Conservation (phyloP, 1,140 invertebrate genomes). For the Danaus melanippus region DNA sequence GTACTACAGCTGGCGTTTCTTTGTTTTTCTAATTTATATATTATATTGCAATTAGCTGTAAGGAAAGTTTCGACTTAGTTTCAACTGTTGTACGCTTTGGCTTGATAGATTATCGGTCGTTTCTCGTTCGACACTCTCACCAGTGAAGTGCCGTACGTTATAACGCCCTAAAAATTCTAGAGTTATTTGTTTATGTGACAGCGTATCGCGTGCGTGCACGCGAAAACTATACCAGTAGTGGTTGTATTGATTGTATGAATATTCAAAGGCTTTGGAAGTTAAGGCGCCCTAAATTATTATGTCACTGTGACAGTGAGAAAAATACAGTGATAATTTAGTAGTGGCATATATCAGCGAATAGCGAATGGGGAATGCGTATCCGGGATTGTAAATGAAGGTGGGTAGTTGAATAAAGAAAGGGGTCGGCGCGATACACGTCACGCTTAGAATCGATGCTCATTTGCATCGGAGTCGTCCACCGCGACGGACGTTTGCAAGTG, state of each 20-base stretch:
- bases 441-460: conserved; percentile 63
- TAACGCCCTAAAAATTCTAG: conserved; percentile 29
- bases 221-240: conserved; percentile 62
- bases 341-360: conserved; percentile 41
- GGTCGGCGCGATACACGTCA: conserved; percentile 63
- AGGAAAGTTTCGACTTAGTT: no score
- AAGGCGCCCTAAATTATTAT: conserved; percentile 74
- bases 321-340: conserved; percentile 55
- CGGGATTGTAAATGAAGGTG: conserved; percentile 63
- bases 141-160: neutral
- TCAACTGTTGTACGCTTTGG: no score
- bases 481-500: conserved; percentile 64
- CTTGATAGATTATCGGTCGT: no score
- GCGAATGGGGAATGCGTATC: conserved; percentile 55
- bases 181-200: conserved; percentile 65
- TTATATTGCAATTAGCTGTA: no score
- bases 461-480: conserved; percentile 58
- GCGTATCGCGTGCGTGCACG: conserved; percentile 65
- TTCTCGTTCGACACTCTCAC: no score
- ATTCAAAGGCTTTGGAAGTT: conserved; percentile 86
- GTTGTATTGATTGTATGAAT: conserved; percentile 70
- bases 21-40: no score
- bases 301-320: conserved; percentile 65
- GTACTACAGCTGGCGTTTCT: no score
- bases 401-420: conserved; percentile 65